phyloP scores from a whole-genome alignment of 2,797 vertebrate species.

The Ciconia nigra region DNA sequence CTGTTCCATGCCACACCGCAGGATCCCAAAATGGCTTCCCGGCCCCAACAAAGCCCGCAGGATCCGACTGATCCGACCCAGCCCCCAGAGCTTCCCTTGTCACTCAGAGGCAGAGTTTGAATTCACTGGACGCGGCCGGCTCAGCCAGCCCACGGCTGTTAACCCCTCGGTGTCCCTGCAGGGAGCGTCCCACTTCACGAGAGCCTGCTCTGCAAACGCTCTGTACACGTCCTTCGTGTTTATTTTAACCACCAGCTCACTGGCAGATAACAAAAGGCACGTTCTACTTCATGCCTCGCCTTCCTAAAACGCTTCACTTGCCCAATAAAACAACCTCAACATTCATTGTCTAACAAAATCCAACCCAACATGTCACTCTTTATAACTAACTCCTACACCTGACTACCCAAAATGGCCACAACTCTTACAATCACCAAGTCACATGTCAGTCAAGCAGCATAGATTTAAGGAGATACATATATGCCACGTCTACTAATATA shows the following conservation, averaged over 20 bases:
- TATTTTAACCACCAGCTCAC: neutral
- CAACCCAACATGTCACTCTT: neutral
- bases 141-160: neutral
- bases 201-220: neutral
- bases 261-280: neutral
- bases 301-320: neutral
- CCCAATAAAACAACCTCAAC: fast-evolving
- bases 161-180: neutral
- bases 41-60: conserved; percentile 87
- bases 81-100: conserved; percentile 75
- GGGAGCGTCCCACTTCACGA: neutral
- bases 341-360: fast-evolving
- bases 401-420: neutral
- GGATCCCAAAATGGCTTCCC: conserved; percentile 93
- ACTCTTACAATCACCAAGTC: neutral
- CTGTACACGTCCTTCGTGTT: too few relatives aligned
- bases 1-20: conserved; percentile 12
- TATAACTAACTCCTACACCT: neutral
- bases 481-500: neutral
- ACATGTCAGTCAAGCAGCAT: too few relatives aligned
- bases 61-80: conserved; percentile 73
- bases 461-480: neutral
- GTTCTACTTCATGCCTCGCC: fast-evolving
- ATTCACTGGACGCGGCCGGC: conserved; percentile 74
- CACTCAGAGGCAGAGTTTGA: conserved; percentile 72